Evolutionary conservation across 2,888 invertebrate species (phyloP).

Genomic region (Fabriciana adippe): DNA sequence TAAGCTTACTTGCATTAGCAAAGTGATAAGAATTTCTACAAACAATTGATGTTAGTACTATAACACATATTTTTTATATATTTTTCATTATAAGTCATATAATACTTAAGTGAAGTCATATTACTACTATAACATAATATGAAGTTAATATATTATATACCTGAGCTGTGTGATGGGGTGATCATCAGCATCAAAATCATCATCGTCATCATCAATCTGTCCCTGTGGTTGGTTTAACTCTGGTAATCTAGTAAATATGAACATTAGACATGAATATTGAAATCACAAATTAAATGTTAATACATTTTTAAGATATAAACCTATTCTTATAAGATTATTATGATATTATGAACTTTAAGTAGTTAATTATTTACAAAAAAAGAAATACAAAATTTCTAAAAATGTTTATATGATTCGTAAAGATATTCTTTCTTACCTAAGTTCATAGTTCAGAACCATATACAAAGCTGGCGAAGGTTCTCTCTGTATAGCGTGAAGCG

Average conservation of each 20-base stretch:
- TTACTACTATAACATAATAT: background rate
- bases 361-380: background rate
- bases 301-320: too few relatives aligned
- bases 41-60: too few relatives aligned
- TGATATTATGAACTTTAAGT: background rate
- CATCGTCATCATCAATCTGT: conserved; percentile 58
- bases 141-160: conserved; percentile 45
- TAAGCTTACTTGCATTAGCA: too few relatives aligned
- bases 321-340: background rate
- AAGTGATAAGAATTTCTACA: too few relatives aligned
- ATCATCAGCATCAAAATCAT: conserved; percentile 78
- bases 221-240: conserved; percentile 46
- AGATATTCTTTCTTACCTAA: conserved; percentile 62
- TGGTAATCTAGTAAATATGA: conserved; percentile 50
- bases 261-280: background rate
- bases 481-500: conserved; percentile 88
- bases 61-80: too few relatives aligned
- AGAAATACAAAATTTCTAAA: background rate
- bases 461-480: conserved; percentile 88
- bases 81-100: too few relatives aligned
- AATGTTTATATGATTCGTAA: background rate
- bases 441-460: conserved; percentile 86
- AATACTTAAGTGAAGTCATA: background rate
- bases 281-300: too few relatives aligned
- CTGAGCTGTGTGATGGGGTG: conserved; percentile 85